Percentiles rank a stretch among this genome's conserved stretches.
phyloP scores from a whole-genome alignment of 2,113 vertebrate genomes.

The Microtus richardsoni region DNA sequence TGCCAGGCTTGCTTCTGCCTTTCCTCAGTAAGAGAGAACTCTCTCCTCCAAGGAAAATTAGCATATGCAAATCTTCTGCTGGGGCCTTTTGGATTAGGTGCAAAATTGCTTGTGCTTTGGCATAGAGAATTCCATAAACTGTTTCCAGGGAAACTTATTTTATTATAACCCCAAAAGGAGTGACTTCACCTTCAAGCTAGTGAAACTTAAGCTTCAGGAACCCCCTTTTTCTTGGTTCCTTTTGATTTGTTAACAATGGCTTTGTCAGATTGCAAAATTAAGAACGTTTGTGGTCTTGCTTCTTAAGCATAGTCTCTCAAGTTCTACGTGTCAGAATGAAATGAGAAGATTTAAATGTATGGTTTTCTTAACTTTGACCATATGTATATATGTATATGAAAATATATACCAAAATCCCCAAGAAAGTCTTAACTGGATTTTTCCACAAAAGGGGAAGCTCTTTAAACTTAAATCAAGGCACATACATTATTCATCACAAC shows the following conservation, averaged over 20 bases:
- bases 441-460: not conserved
- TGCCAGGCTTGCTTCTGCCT: not conserved
- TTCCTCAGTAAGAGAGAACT: not conserved
- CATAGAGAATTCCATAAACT: not conserved
- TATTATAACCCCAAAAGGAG: not conserved
- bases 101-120: not conserved
- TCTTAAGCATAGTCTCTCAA: not conserved
- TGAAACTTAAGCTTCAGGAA: not conserved
- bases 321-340: slow-evolving; percentile 1
- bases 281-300: not conserved
- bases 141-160: not conserved
- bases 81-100: not conserved
- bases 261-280: not conserved
- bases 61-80: not conserved
- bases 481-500: not conserved
- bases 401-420: not conserved
- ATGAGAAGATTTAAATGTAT: not conserved
- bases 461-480: not conserved
- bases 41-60: not conserved
- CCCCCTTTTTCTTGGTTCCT: not conserved
- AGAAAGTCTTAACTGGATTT: slow-evolving; percentile 1
- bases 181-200: not conserved
- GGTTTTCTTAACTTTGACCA: not conserved
- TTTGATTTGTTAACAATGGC: not conserved
- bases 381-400: not conserved